These are phyloP conservation scores for Oriolus oriolus DNA, from an alignment of 2,113 vertebrate species.

Conservation along the genomic window DNA sequence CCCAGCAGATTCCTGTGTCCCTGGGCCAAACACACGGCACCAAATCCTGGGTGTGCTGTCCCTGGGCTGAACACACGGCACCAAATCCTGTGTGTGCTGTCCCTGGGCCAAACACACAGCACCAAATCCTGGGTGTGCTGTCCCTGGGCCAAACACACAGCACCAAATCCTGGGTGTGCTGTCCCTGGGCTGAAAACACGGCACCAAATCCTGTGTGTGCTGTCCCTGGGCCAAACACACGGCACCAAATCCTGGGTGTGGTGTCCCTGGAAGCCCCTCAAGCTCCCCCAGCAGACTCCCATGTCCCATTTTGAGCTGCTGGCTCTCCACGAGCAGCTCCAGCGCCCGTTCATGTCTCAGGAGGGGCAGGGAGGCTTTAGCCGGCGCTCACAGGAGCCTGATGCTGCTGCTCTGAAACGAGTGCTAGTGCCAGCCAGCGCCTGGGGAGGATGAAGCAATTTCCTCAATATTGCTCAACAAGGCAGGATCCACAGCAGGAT, in stretches of 20 bases:
- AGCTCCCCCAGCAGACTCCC: not conserved
- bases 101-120: no score
- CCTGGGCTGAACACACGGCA: no score
- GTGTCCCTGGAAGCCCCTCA: not conserved
- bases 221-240: not conserved
- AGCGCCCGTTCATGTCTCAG: not conserved
- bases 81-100: no score
- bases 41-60: not conserved
- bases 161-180: not conserved
- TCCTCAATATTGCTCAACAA: not conserved
- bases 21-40: accelerated
- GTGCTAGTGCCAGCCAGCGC: not conserved
- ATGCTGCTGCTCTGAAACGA: not conserved
- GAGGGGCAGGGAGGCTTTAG: not conserved
- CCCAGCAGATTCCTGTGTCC: not conserved
- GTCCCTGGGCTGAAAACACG: no score
- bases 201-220: not conserved
- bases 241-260: not conserved
- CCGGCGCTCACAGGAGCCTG: not conserved
- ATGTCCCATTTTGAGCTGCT: not conserved
- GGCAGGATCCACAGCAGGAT: not conserved
- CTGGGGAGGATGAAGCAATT: conserved; percentile 11
- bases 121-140: not conserved
- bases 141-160: not conserved
- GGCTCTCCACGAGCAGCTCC: not conserved